Evolutionary conservation across 2,797 vertebrate genomes (phyloP).

Genomic region (Myotis planiceps): DNA sequence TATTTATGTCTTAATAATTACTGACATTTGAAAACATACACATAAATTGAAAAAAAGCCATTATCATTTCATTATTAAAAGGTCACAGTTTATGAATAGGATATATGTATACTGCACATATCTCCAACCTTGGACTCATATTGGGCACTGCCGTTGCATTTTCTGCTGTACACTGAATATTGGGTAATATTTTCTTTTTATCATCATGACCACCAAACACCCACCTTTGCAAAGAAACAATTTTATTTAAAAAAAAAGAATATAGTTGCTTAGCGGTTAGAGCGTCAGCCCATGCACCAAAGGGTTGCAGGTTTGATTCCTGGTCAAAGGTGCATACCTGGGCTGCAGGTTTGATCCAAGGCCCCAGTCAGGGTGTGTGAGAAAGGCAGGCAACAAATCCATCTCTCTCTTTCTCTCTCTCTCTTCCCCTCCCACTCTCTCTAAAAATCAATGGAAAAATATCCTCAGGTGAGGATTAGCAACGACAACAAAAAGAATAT

Average conservation of each 20-base stretch:
- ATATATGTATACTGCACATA: neutral
- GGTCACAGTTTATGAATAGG: neutral
- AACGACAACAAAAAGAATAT: neutral
- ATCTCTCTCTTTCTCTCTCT: too few species aligned
- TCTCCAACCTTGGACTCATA: neutral
- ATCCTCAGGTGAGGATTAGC: too few species aligned
- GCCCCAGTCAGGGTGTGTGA: too few species aligned
- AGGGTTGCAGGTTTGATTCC: too few species aligned
- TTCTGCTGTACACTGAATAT: neutral
- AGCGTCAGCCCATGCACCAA: too few species aligned
- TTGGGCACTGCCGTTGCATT: neutral
- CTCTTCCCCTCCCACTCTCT: too few species aligned
- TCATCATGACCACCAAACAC: neutral
- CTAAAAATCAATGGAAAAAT: too few species aligned
- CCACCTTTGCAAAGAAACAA: neutral
- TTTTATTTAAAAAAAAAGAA: neutral
- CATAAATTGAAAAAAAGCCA: neutral
- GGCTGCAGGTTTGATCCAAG: too few species aligned
- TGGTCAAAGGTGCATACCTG: too few species aligned
- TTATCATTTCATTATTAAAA: neutral
- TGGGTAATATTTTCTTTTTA: neutral
- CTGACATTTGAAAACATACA: neutral
- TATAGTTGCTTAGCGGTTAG: neutral
- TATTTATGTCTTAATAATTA: neutral
- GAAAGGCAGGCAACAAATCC: too few species aligned